Percentiles rank a stretch among this genome's conserved stretches.
Conservation (phyloP, 2,113 vertebrate species). For the Puffinus mauretanicus region DNA sequence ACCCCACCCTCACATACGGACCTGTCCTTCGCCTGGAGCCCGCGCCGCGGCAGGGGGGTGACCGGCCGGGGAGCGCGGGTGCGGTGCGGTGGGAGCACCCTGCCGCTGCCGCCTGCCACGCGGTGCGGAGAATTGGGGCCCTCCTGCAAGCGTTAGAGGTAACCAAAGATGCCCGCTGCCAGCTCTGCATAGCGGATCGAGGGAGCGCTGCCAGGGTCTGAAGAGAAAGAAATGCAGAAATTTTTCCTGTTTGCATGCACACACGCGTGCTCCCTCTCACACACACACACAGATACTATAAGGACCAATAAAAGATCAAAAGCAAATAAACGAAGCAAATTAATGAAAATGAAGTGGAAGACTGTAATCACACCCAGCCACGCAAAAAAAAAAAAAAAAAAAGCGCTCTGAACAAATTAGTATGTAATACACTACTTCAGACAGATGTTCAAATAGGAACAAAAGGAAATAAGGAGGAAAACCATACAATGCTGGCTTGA, state of each 20-base stretch:
- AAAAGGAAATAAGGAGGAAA: conserved; percentile 62
- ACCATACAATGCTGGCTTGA: conserved; percentile 36
- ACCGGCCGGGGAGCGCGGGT: accelerated
- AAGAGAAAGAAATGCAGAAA: not conserved
- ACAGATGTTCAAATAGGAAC: conserved; percentile 56
- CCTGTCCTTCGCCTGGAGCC: not conserved
- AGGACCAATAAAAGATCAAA: conserved; percentile 16
- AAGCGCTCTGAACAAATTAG: not conserved
- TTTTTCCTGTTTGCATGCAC: not conserved
- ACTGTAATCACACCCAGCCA: conserved; percentile 17
- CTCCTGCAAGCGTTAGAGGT: accelerated
- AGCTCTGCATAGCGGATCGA: accelerated
- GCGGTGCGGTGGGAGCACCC: not conserved
- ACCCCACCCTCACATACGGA: not conserved
- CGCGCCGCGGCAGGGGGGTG: not conserved
- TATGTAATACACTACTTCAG: conserved; percentile 49
- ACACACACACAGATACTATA: not conserved
- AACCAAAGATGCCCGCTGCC: not conserved
- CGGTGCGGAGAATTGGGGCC: accelerated
- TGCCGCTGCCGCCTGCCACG: accelerated
- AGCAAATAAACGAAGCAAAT: conserved; percentile 1
- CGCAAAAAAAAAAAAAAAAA: not conserved
- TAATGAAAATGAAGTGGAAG: conserved; percentile 10
- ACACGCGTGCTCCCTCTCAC: accelerated
- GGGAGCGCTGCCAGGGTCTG: not conserved